These are phyloP conservation scores for Chamaetylas fuelleborni DNA, from an alignment of 2,113 vertebrate genomes.

Conservation along the genomic window DNA sequence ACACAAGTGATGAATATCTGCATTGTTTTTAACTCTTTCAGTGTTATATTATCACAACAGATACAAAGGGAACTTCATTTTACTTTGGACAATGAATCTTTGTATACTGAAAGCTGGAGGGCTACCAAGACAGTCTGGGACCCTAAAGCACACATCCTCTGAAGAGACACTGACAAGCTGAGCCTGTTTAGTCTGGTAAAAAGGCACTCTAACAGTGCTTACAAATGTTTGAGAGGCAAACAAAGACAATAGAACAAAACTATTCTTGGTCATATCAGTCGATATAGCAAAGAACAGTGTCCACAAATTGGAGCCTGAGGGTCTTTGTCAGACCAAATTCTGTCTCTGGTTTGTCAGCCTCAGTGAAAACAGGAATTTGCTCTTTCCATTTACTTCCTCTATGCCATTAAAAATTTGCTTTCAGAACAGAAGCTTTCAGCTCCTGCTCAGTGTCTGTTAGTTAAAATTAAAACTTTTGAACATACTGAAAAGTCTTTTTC, in stretches of 20 bases:
- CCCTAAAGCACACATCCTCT: neutral
- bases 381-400: neutral
- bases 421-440: neutral
- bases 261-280: neutral
- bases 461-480: neutral
- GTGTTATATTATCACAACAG: neutral
- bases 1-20: constrained; percentile 12
- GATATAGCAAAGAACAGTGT: neutral
- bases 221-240: neutral
- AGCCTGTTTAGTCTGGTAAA: constrained; percentile 18
- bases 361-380: neutral
- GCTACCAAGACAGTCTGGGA: neutral
- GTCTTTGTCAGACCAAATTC: neutral
- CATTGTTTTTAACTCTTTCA: constrained; percentile 44
- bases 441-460: neutral
- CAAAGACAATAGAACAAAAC: neutral
- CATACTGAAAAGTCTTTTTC: neutral
- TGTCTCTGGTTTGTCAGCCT: neutral
- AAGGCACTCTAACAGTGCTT: neutral
- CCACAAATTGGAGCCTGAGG: neutral
- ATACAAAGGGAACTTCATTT: constrained; percentile 24
- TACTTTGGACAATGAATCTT: constrained; percentile 11
- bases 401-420: neutral
- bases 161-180: neutral
- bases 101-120: constrained; percentile 34